Conservation (phyloP, 1,140 invertebrate species). For the Armadillidium nasatum region DNA sequence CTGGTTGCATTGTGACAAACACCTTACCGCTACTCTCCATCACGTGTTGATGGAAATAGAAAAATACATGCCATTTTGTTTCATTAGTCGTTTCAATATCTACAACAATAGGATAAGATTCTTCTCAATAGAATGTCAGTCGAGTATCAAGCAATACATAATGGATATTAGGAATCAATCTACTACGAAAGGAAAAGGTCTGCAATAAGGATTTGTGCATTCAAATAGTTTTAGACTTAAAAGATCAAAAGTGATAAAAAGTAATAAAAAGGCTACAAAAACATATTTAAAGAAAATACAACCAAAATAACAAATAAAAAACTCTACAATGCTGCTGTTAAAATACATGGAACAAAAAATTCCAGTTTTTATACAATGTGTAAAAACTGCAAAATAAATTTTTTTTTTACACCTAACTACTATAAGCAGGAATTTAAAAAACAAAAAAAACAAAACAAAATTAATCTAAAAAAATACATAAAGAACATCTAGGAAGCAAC, state of each 20-base stretch:
- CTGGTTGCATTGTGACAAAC: background rate
- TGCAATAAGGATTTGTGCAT: too few relatives aligned
- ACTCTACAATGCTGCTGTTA: too few relatives aligned
- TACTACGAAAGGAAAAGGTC: background rate
- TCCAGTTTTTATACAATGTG: too few relatives aligned
- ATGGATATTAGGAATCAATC: background rate
- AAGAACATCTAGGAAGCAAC: too few relatives aligned
- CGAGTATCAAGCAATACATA: background rate
- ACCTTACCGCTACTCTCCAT: background rate
- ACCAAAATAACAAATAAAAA: background rate
- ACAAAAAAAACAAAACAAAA: too few relatives aligned
- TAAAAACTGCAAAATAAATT: background rate
- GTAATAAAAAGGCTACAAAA: background rate
- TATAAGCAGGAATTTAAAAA: too few relatives aligned
- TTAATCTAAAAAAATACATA: too few relatives aligned
- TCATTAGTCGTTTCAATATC: background rate
- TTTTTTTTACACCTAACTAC: too few relatives aligned
- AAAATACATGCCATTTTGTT: background rate
- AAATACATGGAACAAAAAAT: too few relatives aligned
- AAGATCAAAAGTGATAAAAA: too few relatives aligned
- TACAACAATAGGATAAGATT: background rate
- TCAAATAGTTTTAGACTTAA: too few relatives aligned
- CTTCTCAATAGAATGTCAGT: background rate
- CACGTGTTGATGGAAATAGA: background rate
- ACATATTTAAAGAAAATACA: background rate